Evolutionary conservation across 2,113 vertebrate genomes (phyloP).

Genomic region (Gymnobelideus leadbeateri): DNA sequence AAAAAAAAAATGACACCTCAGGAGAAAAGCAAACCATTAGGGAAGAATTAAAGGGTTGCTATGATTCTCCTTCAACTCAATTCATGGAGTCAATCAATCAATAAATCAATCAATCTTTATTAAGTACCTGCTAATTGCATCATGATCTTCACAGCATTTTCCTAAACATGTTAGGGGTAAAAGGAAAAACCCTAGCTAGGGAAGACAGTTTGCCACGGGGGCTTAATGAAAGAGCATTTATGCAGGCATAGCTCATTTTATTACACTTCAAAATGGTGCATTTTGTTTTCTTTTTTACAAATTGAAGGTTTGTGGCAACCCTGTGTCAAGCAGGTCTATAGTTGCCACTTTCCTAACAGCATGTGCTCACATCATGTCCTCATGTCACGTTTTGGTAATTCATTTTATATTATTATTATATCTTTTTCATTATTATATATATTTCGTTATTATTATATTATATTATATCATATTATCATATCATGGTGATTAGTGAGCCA

Average conservation of each 20-base stretch:
- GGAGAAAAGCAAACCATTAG: neutral
- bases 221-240: neutral
- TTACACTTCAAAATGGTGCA: neutral
- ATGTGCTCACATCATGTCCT: neutral
- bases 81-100: neutral
- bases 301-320: neutral
- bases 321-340: neutral
- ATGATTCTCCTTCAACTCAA: neutral
- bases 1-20: neutral
- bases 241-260: neutral
- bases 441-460: neutral
- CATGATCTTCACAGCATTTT: neutral
- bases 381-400: neutral
- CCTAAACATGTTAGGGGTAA: fast-evolving
- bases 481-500: neutral
- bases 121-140: neutral
- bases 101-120: neutral
- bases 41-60: neutral
- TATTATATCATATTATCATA: neutral
- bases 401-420: neutral
- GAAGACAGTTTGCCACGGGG: neutral
- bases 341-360: neutral
- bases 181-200: neutral
- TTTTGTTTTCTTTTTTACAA: neutral
- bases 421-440: neutral